Evolutionary conservation across 1,140 invertebrate species (phyloP), one percentile per base, ranked within the genome.

Genomic region (Magallana gigas): DNA sequence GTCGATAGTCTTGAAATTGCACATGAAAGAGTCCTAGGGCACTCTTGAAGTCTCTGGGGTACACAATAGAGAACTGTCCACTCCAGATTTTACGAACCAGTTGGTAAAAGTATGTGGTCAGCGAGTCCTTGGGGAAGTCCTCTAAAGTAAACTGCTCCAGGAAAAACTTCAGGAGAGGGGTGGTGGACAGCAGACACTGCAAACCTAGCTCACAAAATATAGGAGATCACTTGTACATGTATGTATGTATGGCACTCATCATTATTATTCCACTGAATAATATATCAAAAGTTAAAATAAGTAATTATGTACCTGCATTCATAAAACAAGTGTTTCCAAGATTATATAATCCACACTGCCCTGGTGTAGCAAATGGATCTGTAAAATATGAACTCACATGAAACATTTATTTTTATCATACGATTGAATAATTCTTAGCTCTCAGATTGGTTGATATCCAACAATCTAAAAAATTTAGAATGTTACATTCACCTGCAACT

Each of bases 241-340:
- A 48, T 48, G 36, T 3, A 48, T 48, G 36, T 48, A 48, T 5
- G 36, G 36, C 36, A 48, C 36, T 48, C 36, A 48, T 2, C 36
- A 48, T 48, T 48, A 48, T 48, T 48, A 48, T 48, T 48, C 36
- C 36, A 48, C 36, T 48, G 36, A 48, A 48, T 4, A 48, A 48
- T 48, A 48, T 48, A 48, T 48, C 36, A 48, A 48, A 48, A 48
- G 36, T 48, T 48, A 5, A 48, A 48, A 48, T 48, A 48, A 48
- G 0, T 48, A 48, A 56, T 82, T 56, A 11, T 82, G 14, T 60
- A 84, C 83, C 96, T 57, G 96, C 95, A 92, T 96, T 96, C 96
- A 97, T 97, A 92, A 97, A 97, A 91, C 96, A 97, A 7, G 96
- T 97, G 91, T 97, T 97, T 76, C 96, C 96, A 48, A 97, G 94